Conservation (phyloP, 2,888 invertebrate genomes). For the Lasioglossum morio region DNA sequence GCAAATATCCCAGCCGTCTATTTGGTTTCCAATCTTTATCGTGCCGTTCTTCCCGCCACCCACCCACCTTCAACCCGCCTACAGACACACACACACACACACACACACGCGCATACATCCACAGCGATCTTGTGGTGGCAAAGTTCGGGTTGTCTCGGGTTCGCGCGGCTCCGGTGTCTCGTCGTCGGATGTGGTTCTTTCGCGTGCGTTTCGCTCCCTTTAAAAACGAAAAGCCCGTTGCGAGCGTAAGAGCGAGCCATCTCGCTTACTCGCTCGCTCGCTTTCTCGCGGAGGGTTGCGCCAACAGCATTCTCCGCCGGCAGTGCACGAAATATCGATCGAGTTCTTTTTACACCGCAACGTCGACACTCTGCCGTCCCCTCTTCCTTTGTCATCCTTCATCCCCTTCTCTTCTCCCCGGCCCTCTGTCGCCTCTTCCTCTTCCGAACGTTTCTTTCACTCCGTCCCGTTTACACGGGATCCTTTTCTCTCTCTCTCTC, state of each 20-base stretch:
- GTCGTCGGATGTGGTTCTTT: conserved; percentile 37
- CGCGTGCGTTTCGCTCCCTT: conserved; percentile 45
- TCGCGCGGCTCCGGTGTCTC: conserved; percentile 30
- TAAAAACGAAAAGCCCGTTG: conserved; percentile 44
- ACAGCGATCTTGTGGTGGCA: not conserved
- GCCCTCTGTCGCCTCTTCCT: conserved; percentile 23
- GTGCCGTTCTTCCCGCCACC: not conserved
- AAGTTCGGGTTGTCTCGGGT: conserved; percentile 1
- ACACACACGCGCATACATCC: not conserved
- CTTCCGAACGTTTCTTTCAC: conserved; percentile 29
- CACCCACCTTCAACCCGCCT: not conserved
- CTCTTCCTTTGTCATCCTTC: conserved; percentile 46
- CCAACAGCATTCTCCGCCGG: conserved; percentile 54
- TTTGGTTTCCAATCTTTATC: conserved; percentile 49
- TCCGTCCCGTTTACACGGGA: conserved; percentile 7
- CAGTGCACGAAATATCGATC: conserved; percentile 74
- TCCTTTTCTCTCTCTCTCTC: conserved; percentile 3
- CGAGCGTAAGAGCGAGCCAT: not conserved
- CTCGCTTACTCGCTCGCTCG: not conserved
- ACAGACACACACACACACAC: not conserved
- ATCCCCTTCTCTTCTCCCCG: conserved; percentile 20
- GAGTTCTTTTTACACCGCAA: conserved; percentile 69
- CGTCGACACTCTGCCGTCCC: conserved; percentile 58
- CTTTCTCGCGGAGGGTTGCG: conserved; percentile 39
- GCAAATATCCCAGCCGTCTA: conserved; percentile 22